Percentiles rank a stretch among this genome's conserved stretches.
These are phyloP conservation scores for Periplaneta americana DNA, from an alignment of 1,140 invertebrate genomes.

Conservation along the genomic window DNA sequence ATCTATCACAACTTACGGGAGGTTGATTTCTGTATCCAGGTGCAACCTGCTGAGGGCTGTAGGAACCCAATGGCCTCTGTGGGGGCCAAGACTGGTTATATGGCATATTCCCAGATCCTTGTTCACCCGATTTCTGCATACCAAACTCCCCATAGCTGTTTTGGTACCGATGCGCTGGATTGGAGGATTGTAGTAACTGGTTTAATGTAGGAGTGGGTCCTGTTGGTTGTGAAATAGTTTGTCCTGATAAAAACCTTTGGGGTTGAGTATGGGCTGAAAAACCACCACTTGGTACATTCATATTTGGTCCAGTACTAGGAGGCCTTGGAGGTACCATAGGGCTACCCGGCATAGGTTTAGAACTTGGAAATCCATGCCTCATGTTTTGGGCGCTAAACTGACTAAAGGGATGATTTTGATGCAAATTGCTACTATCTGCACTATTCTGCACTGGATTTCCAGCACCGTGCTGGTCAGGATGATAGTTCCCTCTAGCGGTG, in stretches of 20 bases:
- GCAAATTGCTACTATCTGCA: conserved; percentile 17
- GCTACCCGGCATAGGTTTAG: conserved; percentile 26
- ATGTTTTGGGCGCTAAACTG: conserved; percentile 21
- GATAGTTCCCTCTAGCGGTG: conserved; percentile 23
- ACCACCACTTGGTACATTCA: conserved; percentile 28
- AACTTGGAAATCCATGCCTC: conserved; percentile 29
- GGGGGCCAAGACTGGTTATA: conserved; percentile 42
- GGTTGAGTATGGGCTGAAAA: conserved; percentile 37
- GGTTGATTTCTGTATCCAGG: conserved; percentile 27
- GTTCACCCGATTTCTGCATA: conserved; percentile 31
- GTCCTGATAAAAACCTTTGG: conserved; percentile 52
- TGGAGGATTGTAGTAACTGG: conserved; percentile 75
- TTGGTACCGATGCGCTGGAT: conserved; percentile 52
- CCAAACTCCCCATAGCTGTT: conserved; percentile 40
- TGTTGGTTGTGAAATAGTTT: conserved; percentile 64
- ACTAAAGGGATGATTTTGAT: conserved; percentile 22
- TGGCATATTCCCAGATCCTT: conserved; percentile 25
- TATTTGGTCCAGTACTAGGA: conserved; percentile 37
- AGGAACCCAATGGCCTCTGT: conserved; percentile 44
- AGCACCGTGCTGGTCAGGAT: conserved; percentile 18
- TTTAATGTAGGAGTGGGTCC: conserved; percentile 88
- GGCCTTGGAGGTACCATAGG: conserved; percentile 30
- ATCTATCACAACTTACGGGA: conserved; percentile 24
- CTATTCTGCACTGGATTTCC: conserved; percentile 20
- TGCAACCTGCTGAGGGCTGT: conserved; percentile 44